These are phyloP conservation scores for Papilio dardanus DNA, from an alignment of 1,140 invertebrate species.

Conservation along the genomic window DNA sequence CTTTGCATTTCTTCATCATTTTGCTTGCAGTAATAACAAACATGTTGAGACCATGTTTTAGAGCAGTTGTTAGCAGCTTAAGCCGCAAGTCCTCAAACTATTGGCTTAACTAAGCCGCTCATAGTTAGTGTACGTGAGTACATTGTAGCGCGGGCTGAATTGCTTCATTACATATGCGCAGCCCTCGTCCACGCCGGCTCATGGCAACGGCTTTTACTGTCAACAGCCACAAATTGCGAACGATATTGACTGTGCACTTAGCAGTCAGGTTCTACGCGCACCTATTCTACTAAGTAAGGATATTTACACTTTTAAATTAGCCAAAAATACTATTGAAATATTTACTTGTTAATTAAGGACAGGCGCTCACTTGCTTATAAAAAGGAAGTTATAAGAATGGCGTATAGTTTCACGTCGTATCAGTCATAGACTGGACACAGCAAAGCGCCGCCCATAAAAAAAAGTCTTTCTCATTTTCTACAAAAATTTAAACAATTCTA, in stretches of 20 bases:
- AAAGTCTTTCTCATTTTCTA: too few relatives aligned
- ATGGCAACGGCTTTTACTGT: constrained; percentile 21
- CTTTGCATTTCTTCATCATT: not conserved
- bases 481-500: not conserved
- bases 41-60: not conserved
- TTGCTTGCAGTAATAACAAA: not conserved
- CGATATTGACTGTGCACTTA: constrained; percentile 32
- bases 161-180: constrained; percentile 35
- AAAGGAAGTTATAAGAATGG: too few relatives aligned
- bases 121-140: constrained; percentile 19
- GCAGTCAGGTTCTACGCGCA: constrained; percentile 1
- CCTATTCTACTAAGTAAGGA: not conserved
- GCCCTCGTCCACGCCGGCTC: constrained; percentile 18
- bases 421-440: too few relatives aligned
- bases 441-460: too few relatives aligned
- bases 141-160: constrained; percentile 14
- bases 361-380: not conserved
- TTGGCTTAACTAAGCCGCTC: not conserved
- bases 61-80: not conserved
- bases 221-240: constrained; percentile 37
- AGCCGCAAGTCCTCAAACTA: constrained; percentile 17
- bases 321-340: not conserved
- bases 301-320: not conserved
- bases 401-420: too few relatives aligned
- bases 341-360: not conserved